Percentiles rank a stretch among this genome's conserved stretches.
Evolutionary conservation across 2,888 invertebrate genomes (phyloP).

Genomic region (Creontiades dilutus): DNA sequence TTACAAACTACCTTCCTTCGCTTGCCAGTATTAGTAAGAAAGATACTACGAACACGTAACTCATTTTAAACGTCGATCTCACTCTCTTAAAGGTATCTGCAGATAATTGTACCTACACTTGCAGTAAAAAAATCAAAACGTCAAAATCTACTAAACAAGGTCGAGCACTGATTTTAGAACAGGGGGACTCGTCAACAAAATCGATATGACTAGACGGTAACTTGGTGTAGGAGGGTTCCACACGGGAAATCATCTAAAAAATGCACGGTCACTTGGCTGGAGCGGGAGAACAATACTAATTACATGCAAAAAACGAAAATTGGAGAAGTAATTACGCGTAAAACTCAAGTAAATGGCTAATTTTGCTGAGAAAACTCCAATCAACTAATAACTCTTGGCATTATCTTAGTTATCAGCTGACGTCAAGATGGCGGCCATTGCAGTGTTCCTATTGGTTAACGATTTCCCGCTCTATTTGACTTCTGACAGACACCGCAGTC

Average conservation of each 20-base stretch:
- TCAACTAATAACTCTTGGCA: neutral
- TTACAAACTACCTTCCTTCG: neutral
- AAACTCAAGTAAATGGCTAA: neutral
- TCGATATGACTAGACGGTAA: neutral
- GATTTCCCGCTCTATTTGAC: neutral
- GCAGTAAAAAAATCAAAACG: neutral
- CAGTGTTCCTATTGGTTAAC: neutral
- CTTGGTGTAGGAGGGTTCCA: neutral
- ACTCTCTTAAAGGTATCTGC: neutral
- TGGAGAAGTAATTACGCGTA: neutral
- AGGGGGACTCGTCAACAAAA: neutral
- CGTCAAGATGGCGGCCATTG: constrained; percentile 2
- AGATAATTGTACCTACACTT: neutral
- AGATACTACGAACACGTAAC: neutral
- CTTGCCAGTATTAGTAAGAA: neutral
- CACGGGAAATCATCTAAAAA: neutral
- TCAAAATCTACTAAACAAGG: neutral
- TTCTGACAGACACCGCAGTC: too few species aligned
- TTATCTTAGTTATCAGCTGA: constrained; percentile 2
- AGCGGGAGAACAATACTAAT: constrained; percentile 3
- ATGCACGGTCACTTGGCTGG: neutral
- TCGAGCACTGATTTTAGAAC: neutral
- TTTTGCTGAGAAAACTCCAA: neutral
- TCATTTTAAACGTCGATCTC: neutral
- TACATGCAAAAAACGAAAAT: neutral